Percentiles rank a stretch among this genome's conserved stretches.
phyloP scores from a whole-genome alignment of 2,888 invertebrate genomes.

The Macrosoma leucophasiata region DNA sequence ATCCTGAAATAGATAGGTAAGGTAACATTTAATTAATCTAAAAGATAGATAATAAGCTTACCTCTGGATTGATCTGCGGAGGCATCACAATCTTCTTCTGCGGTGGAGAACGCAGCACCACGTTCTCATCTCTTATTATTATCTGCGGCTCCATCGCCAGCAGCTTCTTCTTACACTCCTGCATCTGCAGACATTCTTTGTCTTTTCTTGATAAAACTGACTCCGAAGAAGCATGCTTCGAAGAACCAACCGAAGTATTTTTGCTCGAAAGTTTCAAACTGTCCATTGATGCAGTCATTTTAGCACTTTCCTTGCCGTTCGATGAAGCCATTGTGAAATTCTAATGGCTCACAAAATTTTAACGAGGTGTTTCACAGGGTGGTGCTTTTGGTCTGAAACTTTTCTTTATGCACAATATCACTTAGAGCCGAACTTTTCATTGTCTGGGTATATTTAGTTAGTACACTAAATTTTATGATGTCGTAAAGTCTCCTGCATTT shows the following conservation, averaged over 20 bases:
- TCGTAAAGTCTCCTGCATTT: no score
- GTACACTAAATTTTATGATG: no score
- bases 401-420: constrained; percentile 3
- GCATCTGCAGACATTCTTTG: constrained; percentile 65
- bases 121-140: constrained; percentile 67
- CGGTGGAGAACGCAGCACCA: constrained; percentile 61
- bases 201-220: constrained; percentile 66
- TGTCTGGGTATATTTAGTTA: no score
- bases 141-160: constrained; percentile 68
- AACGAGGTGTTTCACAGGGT: constrained; percentile 21
- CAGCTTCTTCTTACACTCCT: constrained; percentile 68
- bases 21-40: no score
- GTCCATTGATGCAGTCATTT: constrained; percentile 65
- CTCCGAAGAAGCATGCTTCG: constrained; percentile 68
- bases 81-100: constrained; percentile 72
- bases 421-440: no score
- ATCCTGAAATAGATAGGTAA: no score
- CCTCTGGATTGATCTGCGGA: constrained; percentile 64
- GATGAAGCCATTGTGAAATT: constrained; percentile 56
- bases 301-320: constrained; percentile 59
- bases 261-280: constrained; percentile 68
- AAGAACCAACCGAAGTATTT: constrained; percentile 54
- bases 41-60: no score
- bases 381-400: constrained; percentile 14
- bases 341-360: background rate